Percentiles rank a stretch among this genome's conserved stretches.
phyloP scores from a whole-genome alignment of 2,113 vertebrate genomes.

The Clupea harengus region DNA sequence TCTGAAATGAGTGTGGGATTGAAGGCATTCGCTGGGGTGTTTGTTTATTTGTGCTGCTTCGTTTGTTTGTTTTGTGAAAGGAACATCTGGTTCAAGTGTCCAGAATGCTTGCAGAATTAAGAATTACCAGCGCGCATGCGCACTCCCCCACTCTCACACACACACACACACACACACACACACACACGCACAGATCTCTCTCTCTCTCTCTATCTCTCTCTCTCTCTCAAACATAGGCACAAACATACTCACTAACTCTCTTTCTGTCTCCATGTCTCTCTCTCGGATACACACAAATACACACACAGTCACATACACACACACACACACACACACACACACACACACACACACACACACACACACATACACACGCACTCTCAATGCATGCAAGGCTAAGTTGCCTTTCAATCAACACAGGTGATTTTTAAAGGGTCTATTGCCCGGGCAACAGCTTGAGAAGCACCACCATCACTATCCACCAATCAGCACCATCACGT shows the following conservation, averaged over 20 bases:
- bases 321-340: too few species aligned
- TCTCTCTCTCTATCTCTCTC: background rate
- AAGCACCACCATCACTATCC: background rate
- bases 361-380: too few species aligned
- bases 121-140: background rate
- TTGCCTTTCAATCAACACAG: too few species aligned
- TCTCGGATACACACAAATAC: background rate
- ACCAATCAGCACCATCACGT: too few species aligned
- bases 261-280: background rate
- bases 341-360: too few species aligned
- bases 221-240: too few species aligned
- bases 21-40: background rate
- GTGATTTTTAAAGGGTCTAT: too few species aligned
- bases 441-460: background rate
- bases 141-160: background rate
- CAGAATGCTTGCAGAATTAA: background rate
- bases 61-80: conserved; percentile 4
- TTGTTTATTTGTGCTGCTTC: conserved; percentile 3
- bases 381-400: background rate
- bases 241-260: too few species aligned
- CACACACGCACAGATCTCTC: too few species aligned
- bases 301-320: background rate
- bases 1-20: background rate
- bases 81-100: conserved; percentile 12
- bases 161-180: too few species aligned